Base-by-base conservation (phyloP, 2,797 vertebrate genomes). In the Intellagama lesueurii region DNA sequence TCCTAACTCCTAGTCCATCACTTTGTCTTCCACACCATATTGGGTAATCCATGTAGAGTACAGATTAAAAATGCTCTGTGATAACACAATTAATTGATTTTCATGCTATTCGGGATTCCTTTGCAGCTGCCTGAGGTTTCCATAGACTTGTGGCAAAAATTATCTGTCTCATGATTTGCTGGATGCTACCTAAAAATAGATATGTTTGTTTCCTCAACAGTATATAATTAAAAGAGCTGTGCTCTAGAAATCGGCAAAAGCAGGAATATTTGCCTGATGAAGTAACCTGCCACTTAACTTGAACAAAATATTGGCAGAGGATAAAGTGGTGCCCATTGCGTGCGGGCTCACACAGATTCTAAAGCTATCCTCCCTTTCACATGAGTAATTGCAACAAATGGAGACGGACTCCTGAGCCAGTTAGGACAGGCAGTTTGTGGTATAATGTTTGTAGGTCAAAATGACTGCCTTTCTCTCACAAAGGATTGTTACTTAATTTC, bases 121-220 rank as follows among this genome's bases (percentile, higher is more conserved):
- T 40, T 75, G 32, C 44, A 11, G 0, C 30, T 35, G 16, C 82
- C 19, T 79, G 17, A 0, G 0, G 32, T 0, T 1, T 26, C 2
- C 4, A 5, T 9, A 40, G 77, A 17, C 72, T 56, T 52, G 30
- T 9, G 60, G n/a, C 32, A 8, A 76, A 81, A 76, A 12, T 28
- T 0, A 0, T 0, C 11, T 22, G 0, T 60, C 78, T 26, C 72
- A 8, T 22, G 32, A 75, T 49, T 81, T 86, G 24, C 14, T 22
- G n/a, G 7, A n/a, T 89, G 56, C 35, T 81, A 72, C 56, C 7
- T 85, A 68, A 86, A 89, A 68, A 19, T 85, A 64, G 19, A 64
- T 3, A 68, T 81, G 35, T 47, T 64, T 86, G 85, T 81, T 80
- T 85, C 28, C 76, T 64, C 17, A 49, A 30, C 26, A 66, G 2